phyloP scores from a whole-genome alignment of 2,797 vertebrate species.

The Pantherophis alleghaniensis region DNA sequence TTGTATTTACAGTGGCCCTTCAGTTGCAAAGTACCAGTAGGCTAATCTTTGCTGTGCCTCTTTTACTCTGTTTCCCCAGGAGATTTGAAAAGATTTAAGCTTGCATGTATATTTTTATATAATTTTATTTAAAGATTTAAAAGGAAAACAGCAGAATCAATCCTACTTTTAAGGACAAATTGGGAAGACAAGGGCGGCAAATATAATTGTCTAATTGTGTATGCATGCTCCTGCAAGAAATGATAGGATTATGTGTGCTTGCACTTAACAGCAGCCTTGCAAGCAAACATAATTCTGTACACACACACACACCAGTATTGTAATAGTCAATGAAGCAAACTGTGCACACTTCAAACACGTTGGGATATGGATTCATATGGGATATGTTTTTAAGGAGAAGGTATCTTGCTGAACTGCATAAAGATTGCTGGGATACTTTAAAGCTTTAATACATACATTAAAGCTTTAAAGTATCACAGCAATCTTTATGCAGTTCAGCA shows the following conservation, averaged over 20 bases:
- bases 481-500: background rate
- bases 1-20: background rate
- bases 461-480: background rate
- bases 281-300: background rate
- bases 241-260: background rate
- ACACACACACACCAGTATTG: background rate
- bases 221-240: background rate
- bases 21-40: background rate
- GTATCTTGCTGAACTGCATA: background rate
- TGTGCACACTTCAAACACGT: background rate
- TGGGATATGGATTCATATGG: background rate
- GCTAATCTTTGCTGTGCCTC: background rate
- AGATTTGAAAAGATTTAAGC: background rate
- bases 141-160: background rate
- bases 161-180: background rate
- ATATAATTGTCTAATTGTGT: background rate
- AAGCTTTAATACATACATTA: background rate
- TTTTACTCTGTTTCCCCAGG: no score
- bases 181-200: background rate
- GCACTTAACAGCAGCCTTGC: background rate
- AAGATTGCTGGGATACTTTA: background rate
- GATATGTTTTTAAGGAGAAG: background rate
- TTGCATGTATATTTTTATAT: background rate
- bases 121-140: background rate
- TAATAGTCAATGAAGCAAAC: background rate